phyloP scores from a whole-genome alignment of 2,888 invertebrate genomes.

The Drosophila heteroneura region DNA sequence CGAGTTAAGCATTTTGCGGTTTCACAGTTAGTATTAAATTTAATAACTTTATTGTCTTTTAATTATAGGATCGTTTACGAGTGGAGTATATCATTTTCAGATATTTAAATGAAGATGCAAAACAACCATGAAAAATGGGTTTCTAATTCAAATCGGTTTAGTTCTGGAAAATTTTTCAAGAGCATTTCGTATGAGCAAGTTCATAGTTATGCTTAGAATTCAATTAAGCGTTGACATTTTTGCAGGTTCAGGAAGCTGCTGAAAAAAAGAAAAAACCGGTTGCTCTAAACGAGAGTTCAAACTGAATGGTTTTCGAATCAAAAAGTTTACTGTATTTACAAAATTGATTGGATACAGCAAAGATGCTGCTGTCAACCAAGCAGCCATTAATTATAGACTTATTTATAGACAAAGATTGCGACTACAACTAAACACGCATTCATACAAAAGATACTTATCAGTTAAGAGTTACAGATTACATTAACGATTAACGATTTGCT shows the following conservation, averaged over 20 bases:
- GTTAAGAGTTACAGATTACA: conserved; percentile 52
- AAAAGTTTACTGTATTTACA: conserved; percentile 48
- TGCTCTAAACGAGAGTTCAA: not conserved
- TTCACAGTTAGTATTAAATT: too few species aligned
- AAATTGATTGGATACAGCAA: conserved; percentile 41
- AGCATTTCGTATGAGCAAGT: not conserved
- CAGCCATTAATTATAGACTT: conserved; percentile 32
- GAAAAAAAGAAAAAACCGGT: not conserved
- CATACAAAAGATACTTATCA: conserved; percentile 46
- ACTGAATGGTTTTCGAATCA: conserved; percentile 9
- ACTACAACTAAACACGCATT: conserved; percentile 71
- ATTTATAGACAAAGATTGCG: conserved; percentile 26
- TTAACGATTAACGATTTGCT: conserved; percentile 16
- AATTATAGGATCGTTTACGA: not conserved
- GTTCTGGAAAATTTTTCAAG: conserved; percentile 8
- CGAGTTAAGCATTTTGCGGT: too few species aligned
- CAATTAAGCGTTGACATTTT: not conserved
- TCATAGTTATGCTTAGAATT: not conserved
- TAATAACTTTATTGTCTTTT: not conserved
- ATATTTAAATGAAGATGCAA: not conserved
- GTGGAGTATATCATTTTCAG: not conserved
- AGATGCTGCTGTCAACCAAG: conserved; percentile 52
- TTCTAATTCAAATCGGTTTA: not conserved
- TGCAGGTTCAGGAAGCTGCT: not conserved
- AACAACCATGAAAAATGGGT: not conserved